Evolutionary conservation across 2,888 invertebrate genomes (phyloP), one percentile per base, ranked within the genome.

Genomic region (Tethea ocularis): DNA sequence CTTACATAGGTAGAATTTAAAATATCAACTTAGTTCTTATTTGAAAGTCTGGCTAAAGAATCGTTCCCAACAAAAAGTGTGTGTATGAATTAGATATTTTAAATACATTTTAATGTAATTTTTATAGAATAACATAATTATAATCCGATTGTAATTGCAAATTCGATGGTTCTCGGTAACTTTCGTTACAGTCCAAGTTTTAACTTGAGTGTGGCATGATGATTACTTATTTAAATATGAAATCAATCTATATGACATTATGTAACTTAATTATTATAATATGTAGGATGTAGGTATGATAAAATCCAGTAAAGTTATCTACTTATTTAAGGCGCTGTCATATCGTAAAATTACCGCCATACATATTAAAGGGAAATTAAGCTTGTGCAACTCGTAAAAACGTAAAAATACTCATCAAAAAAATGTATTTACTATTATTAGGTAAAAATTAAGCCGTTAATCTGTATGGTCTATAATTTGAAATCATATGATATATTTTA

Each of bases 121-220:
- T 55, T 61, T 66, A 57, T 62, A 64, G 58, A 24, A 72, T 66
- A 60, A 63, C 61, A 68, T 69, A 65, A 59, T 59, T 66, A 52
- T 64, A 61, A 66, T 59, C 36, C 46, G 46, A 41, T 62, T 62
- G 62, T 59, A 61, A 64, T 71, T 71, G 73, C 69, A 71, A 64
- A 29, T 59, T 67, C 58, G 66, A 63, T 59, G 57, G 59, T 70
- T 66, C 41, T 72, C 80, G 81, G 74, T 84, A 81, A 80, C 67
- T 38, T 24, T 7, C 61, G 66, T 78, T 83, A 84, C 80, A 80
- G 77, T 71, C 70, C 77, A 83, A 80, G 80, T 77, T 68, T 46
- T 64, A 75, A 81, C 81, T 77, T 81, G 76, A 75, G 70, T 20
- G 6, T 41, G 46, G 17, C 10, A 46, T 46, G 46, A 53, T 51